phyloP scores from a whole-genome alignment of 1,140 invertebrate genomes.

The Stenopsyche tienmushanensis region DNA sequence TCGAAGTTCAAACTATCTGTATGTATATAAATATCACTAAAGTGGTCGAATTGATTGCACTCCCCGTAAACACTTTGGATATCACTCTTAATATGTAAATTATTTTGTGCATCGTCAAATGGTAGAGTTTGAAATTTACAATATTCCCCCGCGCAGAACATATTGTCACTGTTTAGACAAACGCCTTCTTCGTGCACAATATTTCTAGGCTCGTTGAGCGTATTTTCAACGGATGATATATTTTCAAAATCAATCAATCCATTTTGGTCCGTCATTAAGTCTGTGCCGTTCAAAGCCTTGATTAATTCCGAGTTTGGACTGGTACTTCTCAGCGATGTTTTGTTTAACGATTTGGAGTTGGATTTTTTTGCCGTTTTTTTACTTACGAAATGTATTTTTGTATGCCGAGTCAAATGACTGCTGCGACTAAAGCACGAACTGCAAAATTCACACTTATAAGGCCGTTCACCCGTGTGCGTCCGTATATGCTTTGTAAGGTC shows the following conservation, averaged over 20 bases:
- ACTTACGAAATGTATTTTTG: constrained; percentile 37
- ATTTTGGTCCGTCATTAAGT: constrained; percentile 12
- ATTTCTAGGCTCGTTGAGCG: background rate
- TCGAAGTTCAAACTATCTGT: constrained; percentile 9
- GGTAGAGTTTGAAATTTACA: constrained; percentile 1
- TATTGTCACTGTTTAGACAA: background rate
- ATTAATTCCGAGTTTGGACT: constrained; percentile 5
- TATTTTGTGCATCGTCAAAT: constrained; percentile 2
- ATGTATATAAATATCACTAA: constrained; percentile 12
- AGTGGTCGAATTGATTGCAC: constrained; percentile 29
- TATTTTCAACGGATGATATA: background rate
- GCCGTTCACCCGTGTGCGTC: constrained; percentile 57
- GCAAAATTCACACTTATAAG: constrained; percentile 59
- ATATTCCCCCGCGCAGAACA: background rate
- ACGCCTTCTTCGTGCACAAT: background rate
- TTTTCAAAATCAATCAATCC: constrained; percentile 16
- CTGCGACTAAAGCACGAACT: constrained; percentile 38
- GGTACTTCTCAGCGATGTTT: constrained; percentile 1
- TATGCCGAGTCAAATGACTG: constrained; percentile 38
- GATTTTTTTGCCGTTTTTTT: constrained; percentile 26
- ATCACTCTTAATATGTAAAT: background rate
- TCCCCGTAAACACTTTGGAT: background rate
- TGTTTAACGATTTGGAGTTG: background rate
- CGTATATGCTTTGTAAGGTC: constrained; percentile 56
- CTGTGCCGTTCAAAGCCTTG: constrained; percentile 3